phyloP scores from a whole-genome alignment of 1,140 invertebrate genomes.

The Drosophila littoralis region DNA sequence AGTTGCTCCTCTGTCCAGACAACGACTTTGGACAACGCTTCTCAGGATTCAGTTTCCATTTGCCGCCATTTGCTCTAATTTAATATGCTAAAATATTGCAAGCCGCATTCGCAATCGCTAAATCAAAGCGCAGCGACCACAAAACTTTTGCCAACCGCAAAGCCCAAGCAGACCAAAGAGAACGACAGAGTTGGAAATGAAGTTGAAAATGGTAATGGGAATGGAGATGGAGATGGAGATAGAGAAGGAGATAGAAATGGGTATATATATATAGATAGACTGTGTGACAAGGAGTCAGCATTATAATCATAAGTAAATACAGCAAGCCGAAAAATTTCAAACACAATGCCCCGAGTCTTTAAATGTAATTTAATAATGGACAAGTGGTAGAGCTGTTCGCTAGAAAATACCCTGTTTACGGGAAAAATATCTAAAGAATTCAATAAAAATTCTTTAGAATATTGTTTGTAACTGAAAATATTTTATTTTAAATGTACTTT shows the following conservation, averaged over 20 bases:
- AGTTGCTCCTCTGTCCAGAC: slow-evolving; percentile 12
- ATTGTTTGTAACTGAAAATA: no score
- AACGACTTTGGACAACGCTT: slow-evolving; percentile 15
- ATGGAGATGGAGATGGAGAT: slow-evolving; percentile 8
- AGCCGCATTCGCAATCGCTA: slow-evolving; percentile 61
- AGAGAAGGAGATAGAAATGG: background rate
- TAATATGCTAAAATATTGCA: slow-evolving; percentile 79
- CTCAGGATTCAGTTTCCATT: slow-evolving; percentile 23
- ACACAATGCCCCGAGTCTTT: slow-evolving; percentile 18
- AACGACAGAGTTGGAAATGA: slow-evolving; percentile 15
- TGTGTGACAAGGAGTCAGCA: slow-evolving; percentile 18
- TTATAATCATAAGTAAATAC: slow-evolving; percentile 67
- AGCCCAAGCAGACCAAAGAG: slow-evolving; percentile 4
- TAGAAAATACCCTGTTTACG: background rate
- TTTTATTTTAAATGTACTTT: no score
- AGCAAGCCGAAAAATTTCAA: slow-evolving; percentile 13
- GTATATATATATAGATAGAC: slow-evolving; percentile 1
- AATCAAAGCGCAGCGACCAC: slow-evolving; percentile 70
- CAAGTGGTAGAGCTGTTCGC: background rate
- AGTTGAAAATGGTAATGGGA: slow-evolving; percentile 5
- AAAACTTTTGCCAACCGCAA: slow-evolving; percentile 67
- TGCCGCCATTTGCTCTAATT: slow-evolving; percentile 74
- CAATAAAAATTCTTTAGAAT: no score
- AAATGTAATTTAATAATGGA: slow-evolving; percentile 25
- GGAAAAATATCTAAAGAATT: background rate